A percentile compares a stretch with the other conserved stretches of the same genome.
Evolutionary conservation across 2,797 vertebrate species (phyloP).

Genomic region (Eleutherodactylus coqui): DNA sequence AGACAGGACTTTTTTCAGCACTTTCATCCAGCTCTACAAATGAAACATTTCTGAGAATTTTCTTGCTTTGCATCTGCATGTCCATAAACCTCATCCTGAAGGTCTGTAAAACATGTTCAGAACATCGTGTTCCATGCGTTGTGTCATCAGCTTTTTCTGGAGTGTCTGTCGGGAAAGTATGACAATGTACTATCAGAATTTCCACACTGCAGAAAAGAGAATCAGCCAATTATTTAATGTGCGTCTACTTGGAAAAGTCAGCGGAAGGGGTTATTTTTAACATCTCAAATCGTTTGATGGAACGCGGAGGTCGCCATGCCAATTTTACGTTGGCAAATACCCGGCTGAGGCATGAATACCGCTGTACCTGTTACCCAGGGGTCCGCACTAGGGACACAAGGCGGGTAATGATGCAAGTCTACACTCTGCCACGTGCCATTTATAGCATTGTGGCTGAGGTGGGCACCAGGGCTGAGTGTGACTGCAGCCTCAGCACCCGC

Average conservation of each 20-base stretch:
- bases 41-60: not conserved
- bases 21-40: not conserved
- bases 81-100: not conserved
- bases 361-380: not conserved
- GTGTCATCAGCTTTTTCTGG: constrained; percentile 24
- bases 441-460: not conserved
- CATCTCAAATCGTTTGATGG: not conserved
- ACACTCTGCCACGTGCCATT: too few species aligned
- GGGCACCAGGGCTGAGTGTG: too few species aligned
- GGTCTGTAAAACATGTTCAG: constrained; percentile 19
- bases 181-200: constrained; percentile 27
- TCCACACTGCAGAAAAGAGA: not conserved
- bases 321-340: not conserved
- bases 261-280: constrained; percentile 3
- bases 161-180: constrained; percentile 20
- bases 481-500: too few species aligned
- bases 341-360: not conserved
- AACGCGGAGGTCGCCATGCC: not conserved
- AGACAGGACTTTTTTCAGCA: not conserved
- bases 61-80: not conserved
- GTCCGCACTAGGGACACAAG: not conserved
- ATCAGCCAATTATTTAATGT: not conserved
- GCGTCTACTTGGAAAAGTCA: not conserved
- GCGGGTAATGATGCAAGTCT: too few species aligned
- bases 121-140: constrained; percentile 20